Evolutionary conservation across 2,888 invertebrate species (phyloP), one percentile per base, ranked within the genome.

Genomic region (Hypena proboscidalis): DNA sequence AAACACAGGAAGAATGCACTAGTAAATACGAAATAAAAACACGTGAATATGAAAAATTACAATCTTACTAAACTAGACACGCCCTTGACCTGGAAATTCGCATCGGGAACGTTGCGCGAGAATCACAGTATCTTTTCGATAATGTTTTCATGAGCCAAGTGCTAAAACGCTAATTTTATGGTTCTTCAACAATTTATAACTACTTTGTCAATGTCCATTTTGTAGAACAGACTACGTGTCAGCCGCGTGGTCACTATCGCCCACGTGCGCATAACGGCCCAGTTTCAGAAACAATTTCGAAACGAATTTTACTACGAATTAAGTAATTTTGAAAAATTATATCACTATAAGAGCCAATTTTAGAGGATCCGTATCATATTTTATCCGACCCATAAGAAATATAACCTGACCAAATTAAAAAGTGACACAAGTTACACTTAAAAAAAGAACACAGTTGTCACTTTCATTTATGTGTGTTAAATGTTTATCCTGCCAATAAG

Each of bases 171-270:
- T 34, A 53, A 55, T 64, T 59, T 62, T 47, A 67, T 57, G 34
- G 57, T 45, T 47, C 30, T 37, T 41, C 25, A 57, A 53, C 53
- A 58, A 69, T 71, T 64, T 64, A 65, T 58, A 52, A 52, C 41
- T 57, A 63, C 54, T 66, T 67, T 61, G 60, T 69, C 66, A 67
- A 67, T 55, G 71, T 64, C 58, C 42, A 52, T 53, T 42, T 69
- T 67, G 56, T 70, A 58, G 69, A 61, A 54, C 66, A 66, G 52
- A 58, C 53, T 46, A 50, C 33, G 54, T 56, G 54, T 48, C 56
- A 46, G 30, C 33, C 25, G 43, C 38, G 43, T 46, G 51, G 40
- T 43, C 50, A 41, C 47, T 49, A 35, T 58, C 62, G 62, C 68
- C 63, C 64, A 70, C 72, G 59, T 66, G 49, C 30, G 19, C 49